Conservation (phyloP, 1,140 invertebrate genomes). For the Phenacoccus solenopsis region DNA sequence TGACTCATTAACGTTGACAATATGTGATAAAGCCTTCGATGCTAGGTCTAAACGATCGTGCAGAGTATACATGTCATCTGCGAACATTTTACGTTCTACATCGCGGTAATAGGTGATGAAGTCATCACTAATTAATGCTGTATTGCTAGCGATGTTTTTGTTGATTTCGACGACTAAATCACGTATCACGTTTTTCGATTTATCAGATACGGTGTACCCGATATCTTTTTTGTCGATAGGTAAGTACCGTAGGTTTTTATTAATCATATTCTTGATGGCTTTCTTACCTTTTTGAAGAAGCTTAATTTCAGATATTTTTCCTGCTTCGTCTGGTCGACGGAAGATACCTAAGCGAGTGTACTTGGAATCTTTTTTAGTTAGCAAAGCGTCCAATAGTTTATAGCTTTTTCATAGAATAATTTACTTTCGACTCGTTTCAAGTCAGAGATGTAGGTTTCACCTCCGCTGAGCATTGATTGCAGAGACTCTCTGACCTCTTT, state of each 20-base stretch:
- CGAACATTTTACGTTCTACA: too few species aligned
- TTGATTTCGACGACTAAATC: neutral
- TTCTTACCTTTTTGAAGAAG: neutral
- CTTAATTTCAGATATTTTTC: neutral
- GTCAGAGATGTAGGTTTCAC: too few species aligned
- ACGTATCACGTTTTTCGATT: slow-evolving; percentile 5
- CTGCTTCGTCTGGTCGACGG: neutral
- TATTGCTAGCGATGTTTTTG: neutral
- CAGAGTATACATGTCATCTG: too few species aligned
- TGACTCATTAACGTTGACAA: too few species aligned
- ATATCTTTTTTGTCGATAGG: slow-evolving; percentile 5
- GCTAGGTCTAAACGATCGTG: too few species aligned
- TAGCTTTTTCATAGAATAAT: too few species aligned
- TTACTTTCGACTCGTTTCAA: too few species aligned
- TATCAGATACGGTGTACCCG: slow-evolving; percentile 20
- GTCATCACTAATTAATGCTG: too few species aligned
- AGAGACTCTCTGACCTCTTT: neutral
- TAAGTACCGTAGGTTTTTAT: neutral
- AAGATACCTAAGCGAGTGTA: too few species aligned
- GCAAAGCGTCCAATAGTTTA: slow-evolving; percentile 21
- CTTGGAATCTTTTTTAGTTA: slow-evolving; percentile 4
- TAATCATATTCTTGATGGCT: neutral
- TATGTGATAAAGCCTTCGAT: too few species aligned
- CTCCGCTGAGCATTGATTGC: too few species aligned
- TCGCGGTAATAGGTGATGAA: too few species aligned